Evolutionary conservation across 2,113 vertebrate species (phyloP).

Genomic region (Mormoops blainvillei): DNA sequence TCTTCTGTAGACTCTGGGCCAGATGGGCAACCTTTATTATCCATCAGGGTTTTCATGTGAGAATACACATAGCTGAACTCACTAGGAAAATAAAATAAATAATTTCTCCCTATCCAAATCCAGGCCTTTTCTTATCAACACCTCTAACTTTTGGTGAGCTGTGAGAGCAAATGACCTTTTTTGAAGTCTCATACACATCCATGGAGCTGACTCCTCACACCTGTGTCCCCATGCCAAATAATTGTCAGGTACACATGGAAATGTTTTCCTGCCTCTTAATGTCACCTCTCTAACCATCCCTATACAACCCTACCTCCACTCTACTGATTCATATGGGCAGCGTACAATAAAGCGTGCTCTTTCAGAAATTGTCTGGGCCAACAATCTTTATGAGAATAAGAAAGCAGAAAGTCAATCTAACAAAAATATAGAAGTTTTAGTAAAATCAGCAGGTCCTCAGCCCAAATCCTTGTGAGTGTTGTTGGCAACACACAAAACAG

Average conservation of each 20-base stretch:
- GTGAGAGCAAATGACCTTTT: background rate
- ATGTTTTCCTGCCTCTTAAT: background rate
- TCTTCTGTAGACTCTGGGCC: background rate
- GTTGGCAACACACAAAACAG: background rate
- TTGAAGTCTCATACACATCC: background rate
- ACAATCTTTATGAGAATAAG: background rate
- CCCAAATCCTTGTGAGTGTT: background rate
- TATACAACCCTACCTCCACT: background rate
- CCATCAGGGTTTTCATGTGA: background rate
- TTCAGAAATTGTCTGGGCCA: background rate
- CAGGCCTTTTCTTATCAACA: background rate
- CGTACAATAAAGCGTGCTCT: background rate
- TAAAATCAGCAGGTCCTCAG: background rate
- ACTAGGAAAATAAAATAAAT: background rate
- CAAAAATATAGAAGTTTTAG: background rate
- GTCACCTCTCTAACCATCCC: background rate
- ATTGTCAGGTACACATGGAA: background rate
- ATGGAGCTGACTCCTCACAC: background rate
- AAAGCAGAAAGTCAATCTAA: background rate
- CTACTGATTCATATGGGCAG: background rate
- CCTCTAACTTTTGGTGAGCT: background rate
- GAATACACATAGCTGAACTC: background rate
- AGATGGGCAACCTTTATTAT: background rate
- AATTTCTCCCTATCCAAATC: background rate
- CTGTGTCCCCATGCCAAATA: background rate